Conservation (phyloP, 2,797 vertebrate genomes). For the Oceanodroma leucorhoa region DNA sequence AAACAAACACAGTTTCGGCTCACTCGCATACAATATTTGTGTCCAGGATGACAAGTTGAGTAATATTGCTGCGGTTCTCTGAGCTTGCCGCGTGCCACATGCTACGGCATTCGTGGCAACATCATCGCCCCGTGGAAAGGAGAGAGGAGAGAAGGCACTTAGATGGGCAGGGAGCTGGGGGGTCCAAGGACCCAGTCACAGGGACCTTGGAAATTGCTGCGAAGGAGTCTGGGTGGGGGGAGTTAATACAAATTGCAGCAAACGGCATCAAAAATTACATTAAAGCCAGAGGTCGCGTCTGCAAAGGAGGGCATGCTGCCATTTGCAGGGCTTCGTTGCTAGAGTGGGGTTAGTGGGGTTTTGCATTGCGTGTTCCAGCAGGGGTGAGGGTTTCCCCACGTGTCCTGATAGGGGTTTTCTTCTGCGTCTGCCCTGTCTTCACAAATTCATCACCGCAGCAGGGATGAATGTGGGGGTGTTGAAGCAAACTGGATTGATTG, state of each 20-base stretch:
- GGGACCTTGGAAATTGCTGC: not conserved
- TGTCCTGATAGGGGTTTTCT: not conserved
- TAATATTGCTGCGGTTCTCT: not conserved
- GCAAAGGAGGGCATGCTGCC: not conserved
- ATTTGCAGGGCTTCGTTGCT: not conserved
- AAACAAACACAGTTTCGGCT: constrained; percentile 37
- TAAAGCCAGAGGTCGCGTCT: not conserved
- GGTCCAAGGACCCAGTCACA: not conserved
- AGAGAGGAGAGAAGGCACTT: not conserved
- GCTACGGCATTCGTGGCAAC: not conserved
- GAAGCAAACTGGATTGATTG: not conserved
- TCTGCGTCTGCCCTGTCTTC: not conserved
- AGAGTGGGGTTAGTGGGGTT: not conserved
- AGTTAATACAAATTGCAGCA: not conserved
- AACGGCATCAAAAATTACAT: not conserved
- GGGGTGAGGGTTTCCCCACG: not conserved
- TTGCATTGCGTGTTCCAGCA: not conserved
- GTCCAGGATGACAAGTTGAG: constrained; percentile 32
- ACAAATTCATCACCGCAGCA: not conserved
- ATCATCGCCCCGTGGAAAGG: not conserved
- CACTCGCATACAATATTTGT: not conserved
- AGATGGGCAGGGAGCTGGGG: not conserved
- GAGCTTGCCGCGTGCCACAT: not conserved
- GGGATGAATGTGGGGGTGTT: not conserved
- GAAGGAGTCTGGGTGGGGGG: not conserved